phyloP scores from a whole-genome alignment of 2,797 vertebrate species.

The Cyclopterus lumpus region DNA sequence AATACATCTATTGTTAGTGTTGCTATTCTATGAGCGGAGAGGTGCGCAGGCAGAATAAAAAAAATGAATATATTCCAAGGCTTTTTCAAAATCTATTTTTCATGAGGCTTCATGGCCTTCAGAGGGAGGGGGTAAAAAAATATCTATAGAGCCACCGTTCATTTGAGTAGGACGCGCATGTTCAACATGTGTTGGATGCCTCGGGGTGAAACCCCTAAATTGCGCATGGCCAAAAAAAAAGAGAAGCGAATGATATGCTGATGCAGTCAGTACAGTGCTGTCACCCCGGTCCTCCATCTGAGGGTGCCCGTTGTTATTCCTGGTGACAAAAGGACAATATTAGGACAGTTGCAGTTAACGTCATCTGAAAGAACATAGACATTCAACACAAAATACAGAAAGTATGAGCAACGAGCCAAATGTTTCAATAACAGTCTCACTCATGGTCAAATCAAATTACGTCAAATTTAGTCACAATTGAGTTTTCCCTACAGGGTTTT shows the following conservation, averaged over 20 bases:
- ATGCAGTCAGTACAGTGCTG: constrained; percentile 11
- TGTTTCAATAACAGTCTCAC: not conserved
- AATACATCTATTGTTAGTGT: constrained; percentile 72
- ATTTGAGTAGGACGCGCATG: constrained; percentile 64
- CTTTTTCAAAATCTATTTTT: constrained; percentile 76
- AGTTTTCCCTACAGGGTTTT: not conserved
- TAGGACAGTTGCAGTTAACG: not conserved
- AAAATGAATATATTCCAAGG: constrained; percentile 69
- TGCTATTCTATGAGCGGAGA: constrained; percentile 46
- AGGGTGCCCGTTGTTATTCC: constrained; percentile 3
- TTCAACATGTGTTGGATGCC: constrained; percentile 57
- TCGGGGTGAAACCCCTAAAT: constrained; percentile 30
- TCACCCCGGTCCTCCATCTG: constrained; percentile 5
- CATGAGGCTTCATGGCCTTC: constrained; percentile 62
- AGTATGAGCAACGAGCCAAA: not conserved
- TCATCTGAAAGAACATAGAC: not conserved
- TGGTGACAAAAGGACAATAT: not conserved
- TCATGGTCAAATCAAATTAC: constrained; percentile 12
- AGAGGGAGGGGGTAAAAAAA: constrained; percentile 56
- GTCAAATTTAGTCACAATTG: not conserved
- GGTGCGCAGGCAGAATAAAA: constrained; percentile 58
- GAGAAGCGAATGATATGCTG: constrained; percentile 20
- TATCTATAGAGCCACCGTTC: constrained; percentile 45
- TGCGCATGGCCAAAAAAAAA: constrained; percentile 31
- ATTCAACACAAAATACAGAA: not conserved